phyloP scores from a whole-genome alignment of 2,113 vertebrate species.

The Pipa parva region DNA sequence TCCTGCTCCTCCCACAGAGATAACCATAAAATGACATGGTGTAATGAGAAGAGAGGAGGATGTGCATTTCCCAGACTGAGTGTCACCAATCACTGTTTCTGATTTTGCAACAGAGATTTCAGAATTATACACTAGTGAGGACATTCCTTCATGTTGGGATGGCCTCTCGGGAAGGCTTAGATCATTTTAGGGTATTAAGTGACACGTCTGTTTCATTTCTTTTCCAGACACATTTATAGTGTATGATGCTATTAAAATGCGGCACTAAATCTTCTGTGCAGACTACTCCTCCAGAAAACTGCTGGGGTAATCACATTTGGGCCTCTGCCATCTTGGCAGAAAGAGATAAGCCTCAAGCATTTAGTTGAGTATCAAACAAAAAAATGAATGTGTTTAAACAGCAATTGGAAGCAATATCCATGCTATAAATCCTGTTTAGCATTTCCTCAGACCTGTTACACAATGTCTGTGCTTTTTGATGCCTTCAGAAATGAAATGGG shows the following conservation, averaged over 20 bases:
- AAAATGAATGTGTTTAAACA: constrained; percentile 75
- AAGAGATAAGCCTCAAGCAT: constrained; percentile 62
- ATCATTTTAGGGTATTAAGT: constrained; percentile 39
- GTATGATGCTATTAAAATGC: constrained; percentile 42
- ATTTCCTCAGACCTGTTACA: constrained; percentile 71
- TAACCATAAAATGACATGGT: constrained; percentile 24
- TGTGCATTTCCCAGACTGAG: constrained; percentile 15
- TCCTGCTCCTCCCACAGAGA: constrained; percentile 21
- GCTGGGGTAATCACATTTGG: constrained; percentile 68
- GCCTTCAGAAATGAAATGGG: constrained; percentile 58
- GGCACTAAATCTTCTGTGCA: constrained; percentile 56
- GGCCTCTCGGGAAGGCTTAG: constrained; percentile 24
- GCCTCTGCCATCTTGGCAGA: constrained; percentile 66
- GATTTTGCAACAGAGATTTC: constrained; percentile 15
- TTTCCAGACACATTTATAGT: constrained; percentile 41
- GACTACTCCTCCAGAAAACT: constrained; percentile 52
- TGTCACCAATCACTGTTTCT: not conserved
- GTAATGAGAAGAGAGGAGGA: constrained; percentile 21
- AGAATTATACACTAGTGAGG: not conserved
- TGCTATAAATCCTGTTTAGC: constrained; percentile 75
- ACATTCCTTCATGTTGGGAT: constrained; percentile 18
- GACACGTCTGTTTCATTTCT: constrained; percentile 38
- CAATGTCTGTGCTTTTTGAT: constrained; percentile 66
- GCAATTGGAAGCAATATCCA: constrained; percentile 78
- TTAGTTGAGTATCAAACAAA: constrained; percentile 69